These are phyloP conservation scores for Meleagris gallopavo DNA, from an alignment of 2,113 vertebrate species.

Conservation along the genomic window DNA sequence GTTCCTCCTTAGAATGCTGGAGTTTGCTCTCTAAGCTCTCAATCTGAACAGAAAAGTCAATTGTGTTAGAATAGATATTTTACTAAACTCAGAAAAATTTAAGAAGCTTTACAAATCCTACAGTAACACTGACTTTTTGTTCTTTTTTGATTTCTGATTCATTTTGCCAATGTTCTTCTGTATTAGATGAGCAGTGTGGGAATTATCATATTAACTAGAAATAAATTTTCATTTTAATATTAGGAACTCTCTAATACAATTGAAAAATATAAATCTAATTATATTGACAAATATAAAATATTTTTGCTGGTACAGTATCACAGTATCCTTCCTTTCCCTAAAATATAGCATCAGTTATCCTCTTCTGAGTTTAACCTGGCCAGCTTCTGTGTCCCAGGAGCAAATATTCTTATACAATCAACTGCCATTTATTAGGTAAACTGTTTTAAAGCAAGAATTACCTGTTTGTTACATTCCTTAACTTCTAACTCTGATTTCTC, in stretches of 20 bases:
- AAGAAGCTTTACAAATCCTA: not conserved
- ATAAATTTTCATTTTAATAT: not conserved
- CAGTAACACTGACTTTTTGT: not conserved
- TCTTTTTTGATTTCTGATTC: not conserved
- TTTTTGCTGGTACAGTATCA: not conserved
- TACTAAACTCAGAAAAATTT: not conserved
- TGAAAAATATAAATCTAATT: not conserved
- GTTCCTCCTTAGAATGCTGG: conserved; percentile 74
- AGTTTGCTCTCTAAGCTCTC: conserved; percentile 77
- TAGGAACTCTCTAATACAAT: not conserved
- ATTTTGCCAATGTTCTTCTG: not conserved
- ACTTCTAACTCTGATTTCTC: conserved; percentile 85
- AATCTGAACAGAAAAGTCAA: conserved; percentile 66
- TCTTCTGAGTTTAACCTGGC: not conserved
- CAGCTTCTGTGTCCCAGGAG: not conserved
- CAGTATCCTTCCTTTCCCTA: not conserved
- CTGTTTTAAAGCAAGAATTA: conserved; percentile 51
- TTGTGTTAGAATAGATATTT: not conserved
- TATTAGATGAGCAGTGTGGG: not conserved
- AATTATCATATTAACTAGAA: not conserved
- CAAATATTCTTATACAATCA: not conserved
- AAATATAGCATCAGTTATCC: not conserved
- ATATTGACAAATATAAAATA: not conserved
- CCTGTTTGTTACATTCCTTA: conserved; percentile 84
- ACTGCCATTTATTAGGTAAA: not conserved